Base-by-base conservation (phyloP, 2,888 invertebrate species). In the Nasonia oneida region DNA sequence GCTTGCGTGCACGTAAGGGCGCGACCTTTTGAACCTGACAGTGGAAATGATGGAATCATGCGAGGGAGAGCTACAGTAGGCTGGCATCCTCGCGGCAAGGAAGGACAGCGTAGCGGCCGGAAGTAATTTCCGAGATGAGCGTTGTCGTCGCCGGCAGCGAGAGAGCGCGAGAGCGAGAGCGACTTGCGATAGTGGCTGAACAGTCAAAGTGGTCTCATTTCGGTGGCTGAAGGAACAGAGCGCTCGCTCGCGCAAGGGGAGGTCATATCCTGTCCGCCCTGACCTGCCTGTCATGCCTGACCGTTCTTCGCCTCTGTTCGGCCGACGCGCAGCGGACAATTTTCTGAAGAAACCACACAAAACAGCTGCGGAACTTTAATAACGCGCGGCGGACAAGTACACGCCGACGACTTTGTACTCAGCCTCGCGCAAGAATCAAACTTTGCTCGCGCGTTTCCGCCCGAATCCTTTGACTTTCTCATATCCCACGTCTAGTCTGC, bases 121-220 rank as follows among this genome's bases (percentile, higher is more conserved):
- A 93, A 93, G 93, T 93, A 93, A 93, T 93, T 93, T 93, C 92
- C 92, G 92, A 93, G 93, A 93, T 92, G 93, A 93, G 91, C 91
- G 90, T 89, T 89, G 89, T 33, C 70, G 64, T 18, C 23, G 76
- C 37, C 33, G 71, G 53, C 70, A 14, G 42, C 61, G 47, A 67
- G 57, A 39, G 53, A 29, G 29, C 29, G 29, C 29, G 29, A 53
- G 39, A 18, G 18, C 12, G 57, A 23, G 39, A 29, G 61, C 8
- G 89, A 90, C 91, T 92, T 90, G 92, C 90, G 91, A 92, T 93
- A 92, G 92, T 92, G 93, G 91, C 92, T 92, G 91, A 93, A 92
- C 93, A 91, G 93, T 93, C 93, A 93, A 93, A 93, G 93, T 93
- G 93, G 92, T 90, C 92, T 93, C 91, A 92, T 93, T 93, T 93